phyloP scores from a whole-genome alignment of 2,113 vertebrate species.

The Gobiocypris rarus region DNA sequence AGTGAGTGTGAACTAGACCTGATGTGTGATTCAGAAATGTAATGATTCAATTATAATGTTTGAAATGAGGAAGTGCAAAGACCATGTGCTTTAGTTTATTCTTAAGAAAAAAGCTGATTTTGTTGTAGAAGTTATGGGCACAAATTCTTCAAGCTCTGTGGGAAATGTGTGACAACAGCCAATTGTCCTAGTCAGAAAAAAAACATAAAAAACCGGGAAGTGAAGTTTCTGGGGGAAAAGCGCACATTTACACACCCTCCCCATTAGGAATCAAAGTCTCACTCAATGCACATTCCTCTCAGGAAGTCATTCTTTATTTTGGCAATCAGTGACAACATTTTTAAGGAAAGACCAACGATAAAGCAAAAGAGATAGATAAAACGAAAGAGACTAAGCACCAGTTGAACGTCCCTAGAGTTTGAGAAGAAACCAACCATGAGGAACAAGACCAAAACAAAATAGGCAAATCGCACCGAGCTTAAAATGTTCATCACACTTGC shows the following conservation, averaged over 20 bases:
- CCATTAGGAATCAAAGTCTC: conserved; percentile 22
- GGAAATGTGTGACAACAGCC: conserved; percentile 44
- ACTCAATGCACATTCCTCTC: conserved; percentile 17
- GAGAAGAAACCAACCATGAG: neutral
- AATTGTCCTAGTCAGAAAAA: conserved; percentile 47
- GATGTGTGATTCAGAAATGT: neutral
- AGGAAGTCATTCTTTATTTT: conserved; percentile 34
- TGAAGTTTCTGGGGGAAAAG: conserved; percentile 33
- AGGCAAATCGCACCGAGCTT: neutral
- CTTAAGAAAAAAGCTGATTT: neutral
- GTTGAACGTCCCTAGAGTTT: neutral
- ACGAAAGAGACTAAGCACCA: neutral
- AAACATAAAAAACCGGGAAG: conserved; percentile 56
- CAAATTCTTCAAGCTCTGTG: neutral
- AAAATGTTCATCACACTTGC: neutral
- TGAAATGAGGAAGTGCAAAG: conserved; percentile 15
- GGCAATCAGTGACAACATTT: conserved; percentile 11
- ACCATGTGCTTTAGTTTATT: neutral
- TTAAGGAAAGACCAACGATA: conserved; percentile 23
- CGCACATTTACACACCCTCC: conserved; percentile 6
- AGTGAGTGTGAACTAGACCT: neutral
- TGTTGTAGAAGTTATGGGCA: conserved; percentile 3
- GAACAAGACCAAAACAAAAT: neutral
- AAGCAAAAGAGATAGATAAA: neutral
- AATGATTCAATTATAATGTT: neutral